Evolutionary conservation across 2,888 invertebrate species (phyloP), one percentile per base, ranked within the genome.

Genomic region (Tyria jacobaeae): DNA sequence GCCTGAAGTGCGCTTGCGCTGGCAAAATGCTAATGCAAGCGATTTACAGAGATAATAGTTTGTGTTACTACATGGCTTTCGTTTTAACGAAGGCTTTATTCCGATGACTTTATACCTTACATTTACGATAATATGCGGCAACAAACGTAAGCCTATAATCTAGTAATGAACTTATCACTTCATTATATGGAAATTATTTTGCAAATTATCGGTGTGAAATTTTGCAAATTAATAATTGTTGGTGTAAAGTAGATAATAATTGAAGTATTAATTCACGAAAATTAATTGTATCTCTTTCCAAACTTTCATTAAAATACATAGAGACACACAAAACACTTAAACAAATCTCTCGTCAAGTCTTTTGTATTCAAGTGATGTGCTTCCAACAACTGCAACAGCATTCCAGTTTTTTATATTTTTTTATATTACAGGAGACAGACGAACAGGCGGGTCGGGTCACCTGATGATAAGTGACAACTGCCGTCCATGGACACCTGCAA

Each of bases 41-140:
- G 65, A 64, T 74, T 76, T 63, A 66, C 65, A 65, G 59, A 65
- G 73, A 76, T 73, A 74, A 74, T 63, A 37, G 57, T 60, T 61
- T 48, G 58, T 70, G 61, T 63, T 60, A 57, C 50, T 41, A 76
- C 74, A 74, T 60, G 73, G 31, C 27, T 64, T 73, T 70, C 57
- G 39, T 73, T 73, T 74, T 74, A 74, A 61, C 59, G 53, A 62
- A 57, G 51, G n/a, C 52, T 31, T 44, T 44, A 54, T 44, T 54
- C 37, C 31, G 14, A 41, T 44, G 21, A 44, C 54, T 41, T 41
- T 54, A 54, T 31, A 31, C 21, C 2, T n/a, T 44, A 21, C 21
- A 12, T 44, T 44, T 44, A 44, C 25, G 48, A 27, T n/a, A 49
- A 25, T 27, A 25, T 27, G 15, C 27, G 2, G 2, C 9, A 4